Percentiles rank a stretch among this genome's conserved stretches.
Conservation (phyloP, 2,888 invertebrate species). For the Copidosoma aretas region DNA sequence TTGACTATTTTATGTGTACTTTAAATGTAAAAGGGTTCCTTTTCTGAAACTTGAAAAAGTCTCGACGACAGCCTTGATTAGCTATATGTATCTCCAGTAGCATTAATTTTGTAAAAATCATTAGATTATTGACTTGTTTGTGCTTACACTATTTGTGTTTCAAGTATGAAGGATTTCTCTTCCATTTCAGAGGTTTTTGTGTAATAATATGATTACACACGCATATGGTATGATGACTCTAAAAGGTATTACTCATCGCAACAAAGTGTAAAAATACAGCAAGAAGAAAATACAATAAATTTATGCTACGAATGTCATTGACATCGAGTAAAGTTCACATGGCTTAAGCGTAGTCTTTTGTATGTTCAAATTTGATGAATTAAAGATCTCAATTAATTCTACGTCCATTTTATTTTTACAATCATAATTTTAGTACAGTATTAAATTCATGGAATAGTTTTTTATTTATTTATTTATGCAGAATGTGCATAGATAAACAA, state of each 20-base stretch:
- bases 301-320: slow-evolving; percentile 51
- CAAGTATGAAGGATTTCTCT: neutral
- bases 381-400: slow-evolving; percentile 53
- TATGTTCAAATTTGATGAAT: slow-evolving; percentile 56
- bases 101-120: slow-evolving; percentile 11
- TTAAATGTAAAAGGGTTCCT: too few species aligned
- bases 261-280: slow-evolving; percentile 40
- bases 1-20: too few species aligned
- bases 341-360: slow-evolving; percentile 57
- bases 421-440: too few species aligned
- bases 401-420: too few species aligned
- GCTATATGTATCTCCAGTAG: too few species aligned
- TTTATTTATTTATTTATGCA: too few species aligned
- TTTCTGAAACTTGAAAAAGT: too few species aligned
- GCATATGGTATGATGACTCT: slow-evolving; percentile 23
- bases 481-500: too few species aligned
- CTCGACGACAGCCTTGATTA: too few species aligned
- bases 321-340: slow-evolving; percentile 52
- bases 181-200: slow-evolving; percentile 7
- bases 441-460: too few species aligned
- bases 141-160: slow-evolving; percentile 11
- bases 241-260: slow-evolving; percentile 32
- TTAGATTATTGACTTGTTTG: slow-evolving; percentile 1
- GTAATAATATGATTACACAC: slow-evolving; percentile 17
- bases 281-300: slow-evolving; percentile 38